Base-by-base conservation (phyloP, 2,113 vertebrate species). In the Hemiscyllium ocellatum region DNA sequence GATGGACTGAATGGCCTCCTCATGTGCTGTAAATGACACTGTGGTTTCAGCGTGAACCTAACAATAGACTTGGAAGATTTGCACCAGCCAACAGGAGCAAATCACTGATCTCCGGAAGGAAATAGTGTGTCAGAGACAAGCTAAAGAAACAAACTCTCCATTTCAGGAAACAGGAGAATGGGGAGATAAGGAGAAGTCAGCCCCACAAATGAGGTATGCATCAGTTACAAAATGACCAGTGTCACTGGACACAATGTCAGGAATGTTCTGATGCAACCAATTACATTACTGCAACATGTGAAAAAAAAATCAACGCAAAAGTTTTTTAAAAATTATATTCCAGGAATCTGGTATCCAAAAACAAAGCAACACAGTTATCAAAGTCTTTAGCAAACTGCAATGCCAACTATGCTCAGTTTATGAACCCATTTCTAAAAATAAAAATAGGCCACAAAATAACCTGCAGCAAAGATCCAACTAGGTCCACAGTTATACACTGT, bases 51-150 rank as follows among this genome's bases (percentile, higher is more conserved):
- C n/a, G 20, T 83, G 80, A 83, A 37, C 42, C 37, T 83, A 83
- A 83, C 80, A 22, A 37, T 22, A 37, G 37, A 83, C 4, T 6
- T 83, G 80, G 37, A 83, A 83, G 37, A 5, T 20, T 42, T 4
- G 52, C 61, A 93, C 19, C 15, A 24, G 89, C 89, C 61, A 37
- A 66, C 89, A 93, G 87, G 10, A n/a, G 50, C 29, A 93, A 93
- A n/a, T 66, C 89, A n/a, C 89, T 66, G 89, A 68, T 93, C 56
- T 93, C 89, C 37, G 89, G 89, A 93, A 93, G 89, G 89, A 93
- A 93, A 93, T 42, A 33, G n/a, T 93, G 61, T 20, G 33, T 68
- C 65, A 65, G 89, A 93, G 33, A 37, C 61, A 93, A 20, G 37
- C 65, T 66, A 37, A 68, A 65, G 61, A 66, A 68, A 66, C 89